These are phyloP conservation scores for Mechanitis mazaeus DNA, from an alignment of 2,888 invertebrate species.

Conservation along the genomic window DNA sequence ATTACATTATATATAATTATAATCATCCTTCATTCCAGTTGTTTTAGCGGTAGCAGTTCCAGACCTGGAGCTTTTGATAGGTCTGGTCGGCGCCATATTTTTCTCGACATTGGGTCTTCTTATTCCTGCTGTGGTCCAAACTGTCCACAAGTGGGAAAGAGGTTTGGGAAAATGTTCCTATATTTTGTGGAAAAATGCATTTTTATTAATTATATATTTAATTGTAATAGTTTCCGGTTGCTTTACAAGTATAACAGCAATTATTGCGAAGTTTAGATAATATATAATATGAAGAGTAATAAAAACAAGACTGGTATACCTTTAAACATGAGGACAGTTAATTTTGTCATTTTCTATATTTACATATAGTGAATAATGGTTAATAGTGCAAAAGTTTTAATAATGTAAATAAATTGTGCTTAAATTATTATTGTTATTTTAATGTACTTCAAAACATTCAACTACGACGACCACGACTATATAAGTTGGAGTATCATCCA, in stretches of 20 bases:
- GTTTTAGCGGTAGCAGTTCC: constrained; percentile 86
- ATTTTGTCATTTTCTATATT: too few species aligned
- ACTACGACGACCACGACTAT: too few species aligned
- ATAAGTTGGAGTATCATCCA: too few species aligned
- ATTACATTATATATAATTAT: background rate
- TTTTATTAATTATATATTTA: constrained; percentile 53
- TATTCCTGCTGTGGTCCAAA: constrained; percentile 84
- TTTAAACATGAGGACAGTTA: too few species aligned
- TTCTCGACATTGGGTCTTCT: constrained; percentile 84
- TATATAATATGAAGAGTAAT: too few species aligned
- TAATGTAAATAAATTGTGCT: too few species aligned
- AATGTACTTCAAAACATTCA: too few species aligned
- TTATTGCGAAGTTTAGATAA: constrained; percentile 33
- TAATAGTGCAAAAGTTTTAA: too few species aligned
- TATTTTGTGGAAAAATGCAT: constrained; percentile 80
- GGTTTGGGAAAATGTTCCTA: constrained; percentile 79
- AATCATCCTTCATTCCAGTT: constrained; percentile 65
- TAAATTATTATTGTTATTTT: too few species aligned
- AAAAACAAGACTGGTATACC: too few species aligned
- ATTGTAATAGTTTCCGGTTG: constrained; percentile 58
- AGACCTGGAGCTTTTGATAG: constrained; percentile 89
- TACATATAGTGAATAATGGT: too few species aligned
- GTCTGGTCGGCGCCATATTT: constrained; percentile 89
- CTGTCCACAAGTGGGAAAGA: constrained; percentile 81
- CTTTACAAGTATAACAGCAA: constrained; percentile 48